Base-by-base conservation (phyloP, 2,888 invertebrate genomes). In the Oxyteleia sp. region DNA sequence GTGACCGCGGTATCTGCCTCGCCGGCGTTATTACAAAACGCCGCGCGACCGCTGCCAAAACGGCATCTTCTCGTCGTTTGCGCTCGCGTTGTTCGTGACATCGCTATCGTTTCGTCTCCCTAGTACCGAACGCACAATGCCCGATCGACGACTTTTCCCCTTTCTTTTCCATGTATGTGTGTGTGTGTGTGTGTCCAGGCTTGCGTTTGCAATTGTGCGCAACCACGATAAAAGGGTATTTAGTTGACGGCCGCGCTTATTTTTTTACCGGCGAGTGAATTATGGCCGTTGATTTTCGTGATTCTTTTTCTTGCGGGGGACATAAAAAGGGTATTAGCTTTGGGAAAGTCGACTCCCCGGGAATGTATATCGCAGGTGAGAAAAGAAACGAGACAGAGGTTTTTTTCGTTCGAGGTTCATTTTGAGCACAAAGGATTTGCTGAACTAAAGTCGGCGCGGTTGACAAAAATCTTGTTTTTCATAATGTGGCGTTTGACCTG, bases 1-100 rank as follows among this genome's bases (percentile, higher is more conserved):
- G 57, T 59, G 57, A 41, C 29, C 55, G 45, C 64, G 23, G 8
- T 64, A 57, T 75, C 74, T 47, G 16, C 23, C 5, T 57, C 26
- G 38, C 10, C 38, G 15, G 15, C n/a, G 18, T 26, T 49, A 49
- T 41, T 68, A 53, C 68, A 15, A 76, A 75, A 66, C n/a, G 57
- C 45, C 45, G 55, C 45, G 55, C 68, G 32, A 26, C 45, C 57
- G 43, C 63, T 69, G 63, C 63, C 61, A 78, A 78, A 78, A 69
- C 47, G 63, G 53, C 61, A 15, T 11, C 41, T 53, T 41, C 35
- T 64, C 23, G 41, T 38, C 47, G 47, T 23, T 41, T 41, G 16
- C 47, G 10, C 13, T 49, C 18, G 16, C n/a, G n/a, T 53, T 4
- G 38, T 38, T 71, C 63, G 43, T 74, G 61, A 63, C 63, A 38